A percentile compares a stretch with the other conserved stretches of the same genome.
Evolutionary conservation across 2,113 vertebrate species (phyloP).

Genomic region (Vulpes ferrilata): DNA sequence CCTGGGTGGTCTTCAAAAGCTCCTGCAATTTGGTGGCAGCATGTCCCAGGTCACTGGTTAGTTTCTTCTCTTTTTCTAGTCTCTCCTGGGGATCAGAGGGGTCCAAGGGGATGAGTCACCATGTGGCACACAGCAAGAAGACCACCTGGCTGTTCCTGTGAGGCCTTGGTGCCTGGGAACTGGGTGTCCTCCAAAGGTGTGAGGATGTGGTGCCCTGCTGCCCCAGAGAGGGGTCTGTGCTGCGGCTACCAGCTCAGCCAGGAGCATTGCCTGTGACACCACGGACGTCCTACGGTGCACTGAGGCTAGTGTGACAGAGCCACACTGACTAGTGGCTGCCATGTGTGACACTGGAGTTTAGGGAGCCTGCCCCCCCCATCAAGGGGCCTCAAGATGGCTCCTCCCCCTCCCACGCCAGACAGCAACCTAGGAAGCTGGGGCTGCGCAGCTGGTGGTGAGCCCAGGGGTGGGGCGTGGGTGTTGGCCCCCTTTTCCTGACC

Average conservation of each 20-base stretch:
- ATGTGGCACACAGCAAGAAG: not conserved
- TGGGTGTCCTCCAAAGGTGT: too few species aligned
- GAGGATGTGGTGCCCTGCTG: not conserved
- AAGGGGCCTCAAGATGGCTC: not conserved
- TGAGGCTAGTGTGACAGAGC: not conserved
- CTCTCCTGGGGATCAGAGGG: conserved; percentile 88
- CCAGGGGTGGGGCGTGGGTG: too few species aligned
- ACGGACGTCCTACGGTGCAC: not conserved
- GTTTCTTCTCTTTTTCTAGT: conserved; percentile 95
- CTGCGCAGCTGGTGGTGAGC: too few species aligned
- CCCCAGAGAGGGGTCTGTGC: not conserved
- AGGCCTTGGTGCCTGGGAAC: not conserved
- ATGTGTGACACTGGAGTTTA: not conserved
- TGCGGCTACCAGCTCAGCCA: not conserved
- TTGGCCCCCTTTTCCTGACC: not conserved
- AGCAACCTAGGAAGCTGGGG: not conserved
- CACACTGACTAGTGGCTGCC: not conserved
- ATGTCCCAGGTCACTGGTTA: conserved; percentile 93
- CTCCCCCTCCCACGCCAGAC: not conserved
- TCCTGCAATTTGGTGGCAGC: conserved; percentile 96
- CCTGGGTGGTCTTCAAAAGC: conserved; percentile 93
- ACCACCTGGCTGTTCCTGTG: not conserved
- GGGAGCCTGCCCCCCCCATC: too few species aligned
- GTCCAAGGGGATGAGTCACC: not conserved
- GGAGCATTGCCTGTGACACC: not conserved